Base-by-base conservation (phyloP, 2,888 invertebrate species). In the Chalcosyrphus nemorum region DNA sequence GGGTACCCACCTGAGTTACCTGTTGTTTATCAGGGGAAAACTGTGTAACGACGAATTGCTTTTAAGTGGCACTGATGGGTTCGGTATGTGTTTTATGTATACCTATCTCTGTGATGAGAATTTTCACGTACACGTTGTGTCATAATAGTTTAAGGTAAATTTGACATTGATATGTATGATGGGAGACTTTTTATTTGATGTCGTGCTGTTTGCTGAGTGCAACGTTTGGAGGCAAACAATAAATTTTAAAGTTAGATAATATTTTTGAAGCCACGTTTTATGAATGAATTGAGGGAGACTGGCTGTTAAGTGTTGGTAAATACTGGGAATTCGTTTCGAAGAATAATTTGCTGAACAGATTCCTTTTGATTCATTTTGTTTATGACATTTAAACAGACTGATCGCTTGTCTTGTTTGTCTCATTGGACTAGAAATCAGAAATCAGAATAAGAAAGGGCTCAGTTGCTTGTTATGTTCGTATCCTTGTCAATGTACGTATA, bases 51-150 rank as follows among this genome's bases (percentile, higher is more conserved):
- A 78, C 50, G 74, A 80, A 74, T 74, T 80, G 74, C 74, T 70
- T 65, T 80, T 75, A 75, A 75, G 74, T 84, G 80, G 74, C 84
- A 80, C 84, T 80, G 74, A 76, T 47, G 54, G 81, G 15, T 74
- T 74, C 29, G 24, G 5, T 47, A 15, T n/a, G 41, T 63, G 61
- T n/a, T n/a, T 4, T 24, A 24, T 52, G 15, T 32, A 54, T 24
- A 24, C 29, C n/a, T 32, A 54, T 11, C 50, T 17, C 19, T 21
- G 15, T 41, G 59, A 71, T 65, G 70, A 71, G 29, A 66, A 68
- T 74, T 61, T 63, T 78, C 72, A 82, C 72, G 77, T 76, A 50
- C 76, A 57, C 43, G 52, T 78, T 72, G 72, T 82, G 82, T 82
- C 82, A 74, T 65, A 47, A 72, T 52, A 66, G 56, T 54, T 78